Evolutionary conservation across 2,113 vertebrate genomes (phyloP).

Genomic region (Columba livia): DNA sequence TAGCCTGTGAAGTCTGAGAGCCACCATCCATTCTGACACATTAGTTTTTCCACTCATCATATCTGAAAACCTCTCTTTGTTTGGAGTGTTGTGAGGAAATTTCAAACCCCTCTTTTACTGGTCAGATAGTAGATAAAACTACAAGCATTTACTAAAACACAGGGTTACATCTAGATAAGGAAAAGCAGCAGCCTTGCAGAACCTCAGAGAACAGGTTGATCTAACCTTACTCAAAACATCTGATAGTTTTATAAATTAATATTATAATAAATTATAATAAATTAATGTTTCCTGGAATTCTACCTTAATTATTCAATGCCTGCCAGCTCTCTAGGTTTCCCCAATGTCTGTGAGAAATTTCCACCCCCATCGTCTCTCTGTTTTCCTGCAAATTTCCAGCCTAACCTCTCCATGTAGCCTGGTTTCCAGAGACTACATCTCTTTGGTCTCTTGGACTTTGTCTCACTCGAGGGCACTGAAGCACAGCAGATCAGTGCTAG

Average conservation of each 20-base stretch:
- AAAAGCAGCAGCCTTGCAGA: not conserved
- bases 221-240: not conserved
- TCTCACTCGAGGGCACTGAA: not conserved
- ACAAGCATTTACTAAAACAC: not conserved
- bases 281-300: not conserved
- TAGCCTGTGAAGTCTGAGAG: not conserved
- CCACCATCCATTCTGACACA: not conserved
- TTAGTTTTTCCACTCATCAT: not conserved
- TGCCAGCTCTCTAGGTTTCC: not conserved
- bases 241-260: not conserved
- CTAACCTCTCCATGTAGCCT: not conserved
- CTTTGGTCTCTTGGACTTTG: not conserved
- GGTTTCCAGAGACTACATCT: not conserved
- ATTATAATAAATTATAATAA: too few species aligned
- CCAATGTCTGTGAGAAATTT: not conserved
- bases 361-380: not conserved
- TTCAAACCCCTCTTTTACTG: not conserved
- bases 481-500: not conserved
- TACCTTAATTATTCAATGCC: not conserved
- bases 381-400: not conserved
- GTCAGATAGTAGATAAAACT: not conserved
- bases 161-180: not conserved
- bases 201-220: not conserved
- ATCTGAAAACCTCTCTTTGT: not conserved
- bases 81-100: not conserved